Conservation (phyloP, 1,140 invertebrate genomes). For the Bactericera cockerelli region DNA sequence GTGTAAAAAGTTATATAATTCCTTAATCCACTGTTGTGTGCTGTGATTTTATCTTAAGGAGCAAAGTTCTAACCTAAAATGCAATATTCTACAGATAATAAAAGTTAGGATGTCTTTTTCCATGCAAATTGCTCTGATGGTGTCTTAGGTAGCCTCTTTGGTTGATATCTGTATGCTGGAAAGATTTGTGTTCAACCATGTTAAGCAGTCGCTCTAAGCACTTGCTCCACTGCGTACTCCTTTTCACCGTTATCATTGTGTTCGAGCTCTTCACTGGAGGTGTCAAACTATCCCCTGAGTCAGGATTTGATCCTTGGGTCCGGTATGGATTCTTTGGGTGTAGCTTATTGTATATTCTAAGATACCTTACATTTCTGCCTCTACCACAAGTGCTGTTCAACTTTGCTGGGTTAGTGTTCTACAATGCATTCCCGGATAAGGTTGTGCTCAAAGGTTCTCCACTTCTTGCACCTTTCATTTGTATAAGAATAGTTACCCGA, state of each 20-base stretch:
- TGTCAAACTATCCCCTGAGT: constrained; percentile 44
- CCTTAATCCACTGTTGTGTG: too few relatives aligned
- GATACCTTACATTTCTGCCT: constrained; percentile 70
- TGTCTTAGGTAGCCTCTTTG: too few relatives aligned
- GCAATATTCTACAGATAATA: too few relatives aligned
- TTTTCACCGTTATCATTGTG: constrained; percentile 53
- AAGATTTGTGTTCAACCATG: constrained; percentile 26
- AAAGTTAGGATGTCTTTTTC: too few relatives aligned
- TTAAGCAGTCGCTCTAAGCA: constrained; percentile 51
- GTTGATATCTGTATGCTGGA: too few relatives aligned
- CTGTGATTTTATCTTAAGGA: too few relatives aligned
- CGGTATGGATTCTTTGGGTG: constrained; percentile 58
- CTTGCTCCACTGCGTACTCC: constrained; percentile 57
- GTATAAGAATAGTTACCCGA: constrained; percentile 85
- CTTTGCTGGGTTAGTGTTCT: constrained; percentile 75
- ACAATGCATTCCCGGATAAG: constrained; percentile 90
- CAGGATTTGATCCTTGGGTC: constrained; percentile 60
- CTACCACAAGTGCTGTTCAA: constrained; percentile 83
- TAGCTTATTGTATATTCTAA: constrained; percentile 53
- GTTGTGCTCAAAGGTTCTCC: constrained; percentile 78
- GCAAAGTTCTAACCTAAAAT: too few relatives aligned
- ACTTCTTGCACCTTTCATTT: constrained; percentile 84
- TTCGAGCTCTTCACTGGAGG: constrained; percentile 69
- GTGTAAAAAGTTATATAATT: too few relatives aligned
- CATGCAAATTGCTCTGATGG: too few relatives aligned